Evolutionary conservation across 2,797 vertebrate genomes (phyloP).

Genomic region (Anguilla marmorata): DNA sequence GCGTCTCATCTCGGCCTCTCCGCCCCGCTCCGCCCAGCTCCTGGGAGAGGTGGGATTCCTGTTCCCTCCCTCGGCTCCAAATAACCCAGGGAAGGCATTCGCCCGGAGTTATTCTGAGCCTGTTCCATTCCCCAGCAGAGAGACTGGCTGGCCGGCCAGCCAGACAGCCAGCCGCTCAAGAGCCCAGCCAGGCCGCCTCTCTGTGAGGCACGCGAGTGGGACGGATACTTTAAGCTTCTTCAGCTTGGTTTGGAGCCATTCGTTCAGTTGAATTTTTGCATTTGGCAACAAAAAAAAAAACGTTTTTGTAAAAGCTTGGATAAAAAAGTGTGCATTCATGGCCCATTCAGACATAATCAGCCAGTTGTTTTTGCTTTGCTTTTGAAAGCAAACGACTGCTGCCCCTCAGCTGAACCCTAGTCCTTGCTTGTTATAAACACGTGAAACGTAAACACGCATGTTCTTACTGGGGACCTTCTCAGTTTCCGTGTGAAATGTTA

Average conservation of each 20-base stretch:
- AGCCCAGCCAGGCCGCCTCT: constrained; percentile 52
- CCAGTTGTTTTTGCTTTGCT: not conserved
- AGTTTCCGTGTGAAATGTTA: constrained; percentile 12
- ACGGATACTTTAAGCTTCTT: not conserved
- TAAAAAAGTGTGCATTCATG: not conserved
- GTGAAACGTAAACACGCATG: not conserved
- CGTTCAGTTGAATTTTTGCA: not conserved
- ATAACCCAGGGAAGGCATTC: constrained; percentile 76
- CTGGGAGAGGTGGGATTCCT: constrained; percentile 63
- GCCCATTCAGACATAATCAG: not conserved
- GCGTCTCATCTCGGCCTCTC: not conserved
- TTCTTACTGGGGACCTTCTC: not conserved
- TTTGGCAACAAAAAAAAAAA: not conserved
- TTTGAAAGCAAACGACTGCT: not conserved
- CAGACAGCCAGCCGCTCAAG: constrained; percentile 34
- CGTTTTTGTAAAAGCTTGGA: not conserved
- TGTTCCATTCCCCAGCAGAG: constrained; percentile 64
- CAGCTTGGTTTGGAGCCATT: not conserved
- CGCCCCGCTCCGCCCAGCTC: constrained; percentile 20
- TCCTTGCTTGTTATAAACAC: not conserved
- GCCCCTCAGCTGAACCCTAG: not conserved
- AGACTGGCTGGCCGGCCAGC: constrained; percentile 43
- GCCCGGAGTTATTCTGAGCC: constrained; percentile 77
- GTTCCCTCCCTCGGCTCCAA: constrained; percentile 77
- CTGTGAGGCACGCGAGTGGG: constrained; percentile 10